Conservation (phyloP, 2,888 invertebrate species). For the Drosophila meridionalis region DNA sequence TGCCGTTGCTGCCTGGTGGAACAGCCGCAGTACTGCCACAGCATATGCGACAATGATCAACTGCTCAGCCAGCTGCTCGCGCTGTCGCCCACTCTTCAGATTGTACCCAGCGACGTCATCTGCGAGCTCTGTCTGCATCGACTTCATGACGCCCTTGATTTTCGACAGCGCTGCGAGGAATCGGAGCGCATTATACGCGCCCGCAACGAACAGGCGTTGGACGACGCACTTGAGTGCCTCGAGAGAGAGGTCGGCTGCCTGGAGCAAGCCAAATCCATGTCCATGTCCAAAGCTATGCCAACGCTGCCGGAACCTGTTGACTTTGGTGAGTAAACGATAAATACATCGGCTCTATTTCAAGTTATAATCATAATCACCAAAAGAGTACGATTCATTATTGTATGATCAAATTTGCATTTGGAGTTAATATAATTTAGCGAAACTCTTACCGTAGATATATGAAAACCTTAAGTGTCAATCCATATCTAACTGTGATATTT, state of each 20-base stretch:
- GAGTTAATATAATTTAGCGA: too few relatives aligned
- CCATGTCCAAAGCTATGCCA: not conserved
- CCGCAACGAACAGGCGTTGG: slow-evolving; percentile 68
- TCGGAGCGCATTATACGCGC: slow-evolving; percentile 71
- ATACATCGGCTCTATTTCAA: too few relatives aligned
- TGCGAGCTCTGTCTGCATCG: slow-evolving; percentile 71
- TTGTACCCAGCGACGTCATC: slow-evolving; percentile 68
- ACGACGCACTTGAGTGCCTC: slow-evolving; percentile 69
- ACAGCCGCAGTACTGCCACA: slow-evolving; percentile 66
- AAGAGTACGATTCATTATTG: too few relatives aligned
- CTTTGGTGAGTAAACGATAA: slow-evolving; percentile 53
- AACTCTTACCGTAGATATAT: too few relatives aligned
- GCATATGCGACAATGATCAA: slow-evolving; percentile 55
- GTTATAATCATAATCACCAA: too few relatives aligned
- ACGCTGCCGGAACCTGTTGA: slow-evolving; percentile 53
- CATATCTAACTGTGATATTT: not conserved
- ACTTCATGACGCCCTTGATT: slow-evolving; percentile 69
- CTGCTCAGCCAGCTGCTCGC: slow-evolving; percentile 60
- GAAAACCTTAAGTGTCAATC: not conserved
- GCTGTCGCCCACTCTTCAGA: slow-evolving; percentile 58
- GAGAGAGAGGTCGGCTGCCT: slow-evolving; percentile 67
- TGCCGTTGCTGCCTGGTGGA: slow-evolving; percentile 80
- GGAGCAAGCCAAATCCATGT: slow-evolving; percentile 32
- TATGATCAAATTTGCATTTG: not conserved
- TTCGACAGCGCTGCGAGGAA: slow-evolving; percentile 67